Percentiles rank a stretch among this genome's conserved stretches.
Conservation (phyloP, 1,140 invertebrate genomes). For the Rhopalosiphum maidis region DNA sequence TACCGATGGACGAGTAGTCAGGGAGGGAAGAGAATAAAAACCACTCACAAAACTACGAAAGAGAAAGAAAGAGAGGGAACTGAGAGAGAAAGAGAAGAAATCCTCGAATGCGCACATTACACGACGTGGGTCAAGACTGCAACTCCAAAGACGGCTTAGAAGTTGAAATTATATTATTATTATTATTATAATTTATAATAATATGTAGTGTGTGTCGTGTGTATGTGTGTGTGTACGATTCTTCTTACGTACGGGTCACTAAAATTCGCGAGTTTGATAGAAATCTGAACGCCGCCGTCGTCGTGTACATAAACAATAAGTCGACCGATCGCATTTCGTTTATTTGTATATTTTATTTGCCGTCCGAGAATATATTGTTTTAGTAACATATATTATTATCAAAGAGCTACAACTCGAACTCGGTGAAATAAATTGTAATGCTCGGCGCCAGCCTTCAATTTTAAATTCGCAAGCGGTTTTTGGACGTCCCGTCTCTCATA, state of each 20-base stretch:
- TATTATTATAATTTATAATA: conserved; percentile 27
- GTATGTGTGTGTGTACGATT: background rate
- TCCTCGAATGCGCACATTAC: background rate
- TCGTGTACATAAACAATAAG: background rate
- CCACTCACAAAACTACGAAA: background rate
- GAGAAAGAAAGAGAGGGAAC: too few relatives aligned
- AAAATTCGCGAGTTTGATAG: conserved; percentile 42
- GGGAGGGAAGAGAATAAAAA: background rate
- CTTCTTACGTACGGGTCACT: background rate
- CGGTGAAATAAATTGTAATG: conserved; percentile 35
- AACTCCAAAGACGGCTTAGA: background rate
- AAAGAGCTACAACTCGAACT: background rate
- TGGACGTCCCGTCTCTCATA: background rate
- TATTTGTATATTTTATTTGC: background rate
- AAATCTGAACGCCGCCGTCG: conserved; percentile 16
- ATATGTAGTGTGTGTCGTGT: background rate
- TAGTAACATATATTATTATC: background rate
- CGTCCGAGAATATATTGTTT: background rate
- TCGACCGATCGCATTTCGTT: background rate
- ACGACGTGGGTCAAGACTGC: background rate
- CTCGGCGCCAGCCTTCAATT: background rate
- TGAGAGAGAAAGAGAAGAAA: background rate
- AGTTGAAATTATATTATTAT: background rate
- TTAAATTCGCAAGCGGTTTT: background rate
- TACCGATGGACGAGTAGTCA: background rate